Evolutionary conservation across 2,888 invertebrate genomes (phyloP).

Genomic region (Aspidiotus rigidus): DNA sequence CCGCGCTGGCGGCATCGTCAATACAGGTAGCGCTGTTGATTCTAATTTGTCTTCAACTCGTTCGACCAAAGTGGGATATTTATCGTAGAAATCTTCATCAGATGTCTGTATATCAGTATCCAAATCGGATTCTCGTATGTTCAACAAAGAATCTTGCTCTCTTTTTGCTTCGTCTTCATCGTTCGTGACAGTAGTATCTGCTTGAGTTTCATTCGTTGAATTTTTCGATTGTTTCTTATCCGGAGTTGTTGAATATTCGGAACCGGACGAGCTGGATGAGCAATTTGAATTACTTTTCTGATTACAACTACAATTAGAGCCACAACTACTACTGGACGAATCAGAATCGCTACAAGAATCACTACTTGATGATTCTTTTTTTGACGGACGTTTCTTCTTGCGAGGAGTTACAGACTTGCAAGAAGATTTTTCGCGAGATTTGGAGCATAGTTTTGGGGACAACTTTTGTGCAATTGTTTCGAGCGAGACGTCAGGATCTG

Average conservation of each 20-base stretch:
- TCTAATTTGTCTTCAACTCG: conserved; percentile 45
- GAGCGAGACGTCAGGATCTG: neutral
- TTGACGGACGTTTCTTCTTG: conserved; percentile 19
- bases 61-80: conserved; percentile 68
- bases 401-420: conserved; percentile 21
- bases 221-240: conserved; percentile 48
- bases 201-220: conserved; percentile 46
- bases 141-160: conserved; percentile 44
- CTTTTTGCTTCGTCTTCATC: conserved; percentile 40
- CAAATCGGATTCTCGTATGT: conserved; percentile 60
- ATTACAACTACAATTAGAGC: conserved; percentile 68
- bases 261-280: conserved; percentile 49
- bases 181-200: conserved; percentile 35
- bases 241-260: conserved; percentile 54
- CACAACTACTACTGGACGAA: conserved; percentile 69
- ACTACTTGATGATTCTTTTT: conserved; percentile 54
- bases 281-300: conserved; percentile 62
- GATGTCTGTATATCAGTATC: conserved; percentile 78
- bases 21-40: conserved; percentile 18
- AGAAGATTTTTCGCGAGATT: conserved; percentile 13
- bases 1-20: neutral
- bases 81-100: conserved; percentile 80
- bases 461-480: neutral
- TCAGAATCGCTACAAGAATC: conserved; percentile 68
- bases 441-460: conserved; percentile 6